phyloP scores from a whole-genome alignment of 2,888 invertebrate genomes.

The Sphaerophoria taeniata region DNA sequence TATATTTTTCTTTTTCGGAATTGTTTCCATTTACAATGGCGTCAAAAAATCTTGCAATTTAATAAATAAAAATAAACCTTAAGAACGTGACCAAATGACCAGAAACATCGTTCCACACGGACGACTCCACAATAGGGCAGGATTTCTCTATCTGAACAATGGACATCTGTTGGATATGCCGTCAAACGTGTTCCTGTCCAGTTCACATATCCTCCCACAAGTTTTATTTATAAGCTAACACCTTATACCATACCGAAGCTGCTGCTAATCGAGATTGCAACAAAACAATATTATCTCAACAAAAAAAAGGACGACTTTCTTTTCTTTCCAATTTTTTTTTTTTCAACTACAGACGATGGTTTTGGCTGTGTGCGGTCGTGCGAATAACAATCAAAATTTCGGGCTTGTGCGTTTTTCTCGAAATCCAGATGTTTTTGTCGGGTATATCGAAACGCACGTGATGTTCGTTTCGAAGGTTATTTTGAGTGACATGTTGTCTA shows the following conservation, averaged over 20 bases:
- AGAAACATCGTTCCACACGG: conserved; percentile 30
- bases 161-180: conserved; percentile 6
- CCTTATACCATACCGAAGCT: background rate
- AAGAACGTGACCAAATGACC: conserved; percentile 52
- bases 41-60: conserved; percentile 44
- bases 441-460: conserved; percentile 8
- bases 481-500: conserved; percentile 41
- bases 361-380: conserved; percentile 32
- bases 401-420: conserved; percentile 42
- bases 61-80: conserved; percentile 56
- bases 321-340: background rate
- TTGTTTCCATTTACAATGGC: conserved; percentile 1
- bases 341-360: conserved; percentile 20
- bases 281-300: background rate
- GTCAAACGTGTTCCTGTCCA: background rate
- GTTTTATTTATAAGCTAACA: background rate
- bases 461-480: conserved; percentile 15
- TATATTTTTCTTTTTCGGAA: too few species aligned
- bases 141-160: background rate
- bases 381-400: conserved; percentile 18
- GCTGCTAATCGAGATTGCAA: conserved; percentile 21
- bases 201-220: background rate
- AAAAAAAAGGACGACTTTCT: background rate
- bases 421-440: conserved; percentile 26
- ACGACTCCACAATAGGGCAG: background rate